Conservation (phyloP, 2,888 invertebrate species). For the Aleiodes alternator region DNA sequence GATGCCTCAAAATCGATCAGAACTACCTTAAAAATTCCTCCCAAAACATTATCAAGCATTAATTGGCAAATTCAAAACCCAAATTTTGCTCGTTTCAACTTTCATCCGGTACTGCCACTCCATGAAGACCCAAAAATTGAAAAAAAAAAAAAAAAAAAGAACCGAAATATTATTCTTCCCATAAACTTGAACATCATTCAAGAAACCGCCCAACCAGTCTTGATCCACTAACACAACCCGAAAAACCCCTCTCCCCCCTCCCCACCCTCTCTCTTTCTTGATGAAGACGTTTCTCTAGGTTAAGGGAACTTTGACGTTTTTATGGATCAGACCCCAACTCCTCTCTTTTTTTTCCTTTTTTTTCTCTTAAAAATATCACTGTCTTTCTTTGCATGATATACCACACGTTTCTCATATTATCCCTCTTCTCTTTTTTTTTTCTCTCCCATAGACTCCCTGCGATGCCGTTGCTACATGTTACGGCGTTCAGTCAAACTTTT, state of each 20-base stretch:
- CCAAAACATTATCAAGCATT: no score
- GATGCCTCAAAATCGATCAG: no score
- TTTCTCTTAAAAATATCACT: neutral
- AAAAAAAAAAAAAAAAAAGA: slow-evolving; percentile 7
- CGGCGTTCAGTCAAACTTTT: slow-evolving; percentile 19
- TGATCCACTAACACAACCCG: slow-evolving; percentile 23
- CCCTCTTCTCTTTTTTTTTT: slow-evolving; percentile 63
- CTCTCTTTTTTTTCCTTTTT: slow-evolving; percentile 61
- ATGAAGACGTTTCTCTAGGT: slow-evolving; percentile 75
- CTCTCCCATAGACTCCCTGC: slow-evolving; percentile 37
- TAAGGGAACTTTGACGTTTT: slow-evolving; percentile 75
- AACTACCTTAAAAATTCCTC: no score
- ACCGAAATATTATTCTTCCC: neutral
- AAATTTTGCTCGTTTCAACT: no score
- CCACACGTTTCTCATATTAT: neutral
- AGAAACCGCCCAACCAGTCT: slow-evolving; percentile 28
- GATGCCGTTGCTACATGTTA: slow-evolving; percentile 29
- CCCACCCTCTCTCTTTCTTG: slow-evolving; percentile 61
- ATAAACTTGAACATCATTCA: slow-evolving; percentile 13
- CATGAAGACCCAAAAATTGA: neutral
- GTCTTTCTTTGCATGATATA: slow-evolving; percentile 59
- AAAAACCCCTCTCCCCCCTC: slow-evolving; percentile 18
- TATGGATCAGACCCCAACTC: slow-evolving; percentile 71
- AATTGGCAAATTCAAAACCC: no score
- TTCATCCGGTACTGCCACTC: no score